These are phyloP conservation scores for Heterodera filipjevi DNA, from an alignment of 2,888 invertebrate genomes.

Conservation along the genomic window DNA sequence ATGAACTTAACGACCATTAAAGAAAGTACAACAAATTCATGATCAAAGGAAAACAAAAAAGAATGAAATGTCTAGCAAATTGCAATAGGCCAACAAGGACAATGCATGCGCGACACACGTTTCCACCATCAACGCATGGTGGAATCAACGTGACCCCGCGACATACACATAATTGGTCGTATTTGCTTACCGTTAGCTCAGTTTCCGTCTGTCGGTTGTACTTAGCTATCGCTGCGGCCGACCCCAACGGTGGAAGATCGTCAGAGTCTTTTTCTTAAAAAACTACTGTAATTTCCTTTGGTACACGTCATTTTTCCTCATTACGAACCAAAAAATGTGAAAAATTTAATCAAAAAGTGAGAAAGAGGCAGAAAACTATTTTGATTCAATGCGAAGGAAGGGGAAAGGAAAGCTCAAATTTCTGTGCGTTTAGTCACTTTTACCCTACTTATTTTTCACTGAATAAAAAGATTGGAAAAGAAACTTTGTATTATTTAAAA, in stretches of 20 bases:
- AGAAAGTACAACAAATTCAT: too few species aligned
- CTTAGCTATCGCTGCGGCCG: constrained; percentile 10
- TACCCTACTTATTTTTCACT: too few species aligned
- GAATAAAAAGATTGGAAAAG: too few species aligned
- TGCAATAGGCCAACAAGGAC: too few species aligned
- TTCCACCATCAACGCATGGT: too few species aligned
- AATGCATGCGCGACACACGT: too few species aligned
- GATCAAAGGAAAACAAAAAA: too few species aligned
- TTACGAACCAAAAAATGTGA: not conserved
- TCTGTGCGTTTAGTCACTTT: too few species aligned
- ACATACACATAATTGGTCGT: too few species aligned
- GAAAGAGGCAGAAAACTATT: not conserved
- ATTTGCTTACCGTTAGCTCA: constrained; percentile 21
- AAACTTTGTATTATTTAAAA: not conserved
- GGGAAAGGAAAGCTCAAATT: not conserved
- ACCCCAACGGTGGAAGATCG: not conserved
- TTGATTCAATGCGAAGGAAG: not conserved
- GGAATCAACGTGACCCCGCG: too few species aligned
- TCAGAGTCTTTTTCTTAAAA: not conserved
- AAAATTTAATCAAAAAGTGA: not conserved
- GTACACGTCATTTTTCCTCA: not conserved
- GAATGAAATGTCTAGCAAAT: too few species aligned
- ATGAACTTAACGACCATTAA: too few species aligned
- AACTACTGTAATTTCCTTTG: not conserved
- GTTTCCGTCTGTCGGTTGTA: constrained; percentile 24